A percentile compares a stretch with the other conserved stretches of the same genome.
Evolutionary conservation across 1,140 invertebrate species (phyloP).

Genomic region (Caenorhabditis briggsae): DNA sequence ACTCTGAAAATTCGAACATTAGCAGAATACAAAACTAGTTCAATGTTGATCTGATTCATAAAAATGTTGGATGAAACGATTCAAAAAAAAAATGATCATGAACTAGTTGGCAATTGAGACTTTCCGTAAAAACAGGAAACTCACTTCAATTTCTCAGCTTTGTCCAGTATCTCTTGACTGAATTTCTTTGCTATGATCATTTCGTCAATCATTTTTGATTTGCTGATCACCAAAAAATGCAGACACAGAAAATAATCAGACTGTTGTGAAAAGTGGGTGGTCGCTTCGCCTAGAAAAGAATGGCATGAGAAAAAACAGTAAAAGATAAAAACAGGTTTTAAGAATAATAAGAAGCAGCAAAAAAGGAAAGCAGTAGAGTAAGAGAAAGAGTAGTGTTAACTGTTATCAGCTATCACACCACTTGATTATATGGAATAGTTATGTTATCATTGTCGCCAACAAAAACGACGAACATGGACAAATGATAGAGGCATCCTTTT

Average conservation of each 20-base stretch:
- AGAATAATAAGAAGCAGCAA: slow-evolving; percentile 18
- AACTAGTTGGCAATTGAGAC: not conserved
- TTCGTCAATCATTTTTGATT: slow-evolving; percentile 43
- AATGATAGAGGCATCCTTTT: not conserved
- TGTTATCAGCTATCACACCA: slow-evolving; percentile 25
- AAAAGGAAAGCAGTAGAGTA: not conserved
- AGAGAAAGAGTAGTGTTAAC: not conserved
- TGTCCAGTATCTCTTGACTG: slow-evolving; percentile 27
- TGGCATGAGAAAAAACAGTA: not conserved
- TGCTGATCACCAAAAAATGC: not conserved
- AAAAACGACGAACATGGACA: not conserved
- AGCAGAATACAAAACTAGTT: too few relatives aligned
- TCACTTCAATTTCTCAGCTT: slow-evolving; percentile 54
- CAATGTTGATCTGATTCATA: too few relatives aligned
- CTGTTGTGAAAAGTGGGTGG: not conserved
- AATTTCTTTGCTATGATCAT: slow-evolving; percentile 55
- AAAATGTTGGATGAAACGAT: too few relatives aligned
- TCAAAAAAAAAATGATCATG: too few relatives aligned
- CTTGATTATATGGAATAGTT: slow-evolving; percentile 46
- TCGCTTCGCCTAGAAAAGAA: not conserved
- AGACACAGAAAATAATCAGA: slow-evolving; percentile 3
- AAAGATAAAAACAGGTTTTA: slow-evolving; percentile 10
- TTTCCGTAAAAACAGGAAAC: not conserved
- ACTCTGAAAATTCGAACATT: slow-evolving; percentile 3
- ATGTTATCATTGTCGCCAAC: slow-evolving; percentile 9